Evolutionary conservation across 1,140 invertebrate genomes (phyloP), one percentile per base, ranked within the genome.

Genomic region (Parapsyche elsis): DNA sequence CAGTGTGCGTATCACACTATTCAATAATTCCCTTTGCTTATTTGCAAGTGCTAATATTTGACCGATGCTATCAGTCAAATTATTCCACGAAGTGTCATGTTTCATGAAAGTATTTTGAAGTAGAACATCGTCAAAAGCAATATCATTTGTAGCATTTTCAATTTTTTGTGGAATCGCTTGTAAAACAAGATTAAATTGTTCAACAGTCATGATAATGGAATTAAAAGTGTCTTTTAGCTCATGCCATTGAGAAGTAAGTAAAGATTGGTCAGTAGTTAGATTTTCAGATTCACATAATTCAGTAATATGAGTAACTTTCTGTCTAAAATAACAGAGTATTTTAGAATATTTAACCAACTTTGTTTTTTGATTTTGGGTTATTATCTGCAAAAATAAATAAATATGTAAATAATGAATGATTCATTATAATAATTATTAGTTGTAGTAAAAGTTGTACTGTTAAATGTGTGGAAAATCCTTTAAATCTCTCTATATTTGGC

Each of bases 401-500:
- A 57, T 23, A 44, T 57, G 4, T 49, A 57, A 49, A 7, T 57
- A 26, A 57, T 1, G 23, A 46, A 1, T 38, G 1, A 4, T 16
- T 57, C 10, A 57, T 1, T 46, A 9, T 14, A 30, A 9, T 21
- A 38, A n/a, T 45, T 30, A 30, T 71, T 19, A 24, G 5, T 49
- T 21, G 19, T 23, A 61, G 5, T 21, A 61, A 61, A 0, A 5
- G 49, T 73, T 30, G 86, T 87, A 91, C 90, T 88, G 91, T 78
- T 46, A 91, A 83, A 81, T 91, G 87, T 4, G 87, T 86, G 44
- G 90, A 85, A 85, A 94, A 97, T 57, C 97, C 97, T 88, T 93
- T 93, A 82, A 95, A 94, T 74, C 96, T 90, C 78, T 97, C 95
- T 67, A 96, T 92, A 82, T 95, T 95, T 49, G 92, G 92, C 0